Evolutionary conservation across 53 echinoderm and acorn worm genomes (phyloP).

Genomic region (Echinometra lucunter): DNA sequence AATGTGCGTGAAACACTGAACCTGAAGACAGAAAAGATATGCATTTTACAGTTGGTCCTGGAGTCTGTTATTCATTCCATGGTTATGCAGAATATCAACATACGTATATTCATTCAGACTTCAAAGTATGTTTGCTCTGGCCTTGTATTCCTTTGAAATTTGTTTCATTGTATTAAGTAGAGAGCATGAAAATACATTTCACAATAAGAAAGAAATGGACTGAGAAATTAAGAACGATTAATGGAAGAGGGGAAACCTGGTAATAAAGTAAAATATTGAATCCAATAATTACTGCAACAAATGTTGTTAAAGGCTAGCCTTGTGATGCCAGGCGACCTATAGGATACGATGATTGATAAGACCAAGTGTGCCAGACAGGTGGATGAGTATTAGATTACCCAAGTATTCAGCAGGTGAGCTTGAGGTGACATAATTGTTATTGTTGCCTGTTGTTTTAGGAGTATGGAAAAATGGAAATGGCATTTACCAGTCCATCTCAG

Average conservation of each 20-base stretch:
- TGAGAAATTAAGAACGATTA: background rate
- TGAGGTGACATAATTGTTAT: constrained; percentile 42
- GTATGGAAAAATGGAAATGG: background rate
- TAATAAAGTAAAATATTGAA: background rate
- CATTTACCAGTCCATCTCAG: background rate
- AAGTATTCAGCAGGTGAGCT: constrained; percentile 45
- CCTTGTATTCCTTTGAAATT: too few species aligned
- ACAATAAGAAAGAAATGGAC: background rate
- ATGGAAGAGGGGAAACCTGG: background rate
- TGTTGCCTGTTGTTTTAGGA: constrained; percentile 36
- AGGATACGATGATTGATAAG: constrained; percentile 27
- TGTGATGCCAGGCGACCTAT: background rate
- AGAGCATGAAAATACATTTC: background rate
- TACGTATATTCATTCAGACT: background rate
- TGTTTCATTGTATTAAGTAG: too few species aligned
- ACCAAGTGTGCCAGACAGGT: constrained; percentile 35
- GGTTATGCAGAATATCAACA: background rate
- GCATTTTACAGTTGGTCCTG: background rate
- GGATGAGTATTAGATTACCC: background rate
- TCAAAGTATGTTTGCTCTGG: background rate
- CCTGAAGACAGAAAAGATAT: too few species aligned
- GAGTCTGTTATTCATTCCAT: background rate
- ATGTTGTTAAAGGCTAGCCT: background rate
- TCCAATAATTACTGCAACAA: background rate
- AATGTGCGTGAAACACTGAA: too few species aligned